Evolutionary conservation across 2,888 invertebrate genomes (phyloP), one percentile per base, ranked within the genome.

Genomic region (Hemithea aestivaria): DNA sequence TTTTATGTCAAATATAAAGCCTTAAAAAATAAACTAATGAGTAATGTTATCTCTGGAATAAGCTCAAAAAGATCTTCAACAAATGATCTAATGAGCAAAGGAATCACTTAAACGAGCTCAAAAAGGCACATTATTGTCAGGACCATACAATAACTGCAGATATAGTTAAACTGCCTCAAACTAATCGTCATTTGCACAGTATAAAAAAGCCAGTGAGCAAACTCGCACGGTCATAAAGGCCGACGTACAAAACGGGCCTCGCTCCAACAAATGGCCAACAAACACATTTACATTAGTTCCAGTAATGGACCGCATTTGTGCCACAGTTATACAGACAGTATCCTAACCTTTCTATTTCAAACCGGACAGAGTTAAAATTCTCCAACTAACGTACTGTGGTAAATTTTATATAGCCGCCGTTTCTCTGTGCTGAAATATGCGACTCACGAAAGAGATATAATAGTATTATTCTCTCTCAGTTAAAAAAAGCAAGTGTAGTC

Each of bases 271-370:
- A 76, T 71, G 67, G 60, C 57, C 55, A 60, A 68, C 73, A 72
- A 73, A 73, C 73, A 72, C 74, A 76, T 77, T 74, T 70, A 77
- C 79, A 77, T 80, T 74, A 78, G 77, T 78, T 71, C 62, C 51
- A 66, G 64, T 79, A 81, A 83, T 76, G 76, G 62, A 56, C 60
- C 53, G 59, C 79, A 78, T 80, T 78, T 76, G 70, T 22, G 21
- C 11, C 6, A 20, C 11, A 30, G 30, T 29, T 22, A 29, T 16
- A n/a, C 10, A 20, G 24, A 9, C 29, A 30, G 34, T 34, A 34
- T 29, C 26, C 16, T 26, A 39, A 26, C 26, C 34, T 6, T 8
- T 10, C 10, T 7, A 24, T 31, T 23, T 8, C 7, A 6, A 28
- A 1, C 1, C 9, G 24, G 24, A 11, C n/a, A n/a, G n/a, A n/a